A percentile compares a stretch with the other conserved stretches of the same genome.
phyloP scores from a whole-genome alignment of 2,113 vertebrate genomes.

The Tapirus terrestris region DNA sequence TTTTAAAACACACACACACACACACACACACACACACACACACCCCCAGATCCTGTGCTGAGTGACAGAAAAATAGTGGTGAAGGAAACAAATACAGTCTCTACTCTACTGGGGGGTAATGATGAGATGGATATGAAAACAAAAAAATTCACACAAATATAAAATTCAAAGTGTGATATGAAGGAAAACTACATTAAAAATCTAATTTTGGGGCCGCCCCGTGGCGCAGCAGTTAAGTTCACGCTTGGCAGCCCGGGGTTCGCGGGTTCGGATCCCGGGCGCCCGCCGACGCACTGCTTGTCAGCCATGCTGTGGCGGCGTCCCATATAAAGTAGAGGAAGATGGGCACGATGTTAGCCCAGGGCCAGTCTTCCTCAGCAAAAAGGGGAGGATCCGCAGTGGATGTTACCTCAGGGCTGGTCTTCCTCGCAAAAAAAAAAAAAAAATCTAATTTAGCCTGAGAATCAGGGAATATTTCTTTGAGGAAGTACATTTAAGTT shows the following conservation, averaged over 20 bases:
- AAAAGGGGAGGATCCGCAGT: no score
- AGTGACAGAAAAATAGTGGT: background rate
- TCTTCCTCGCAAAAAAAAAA: no score
- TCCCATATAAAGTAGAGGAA: no score
- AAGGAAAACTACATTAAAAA: background rate
- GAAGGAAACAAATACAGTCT: background rate
- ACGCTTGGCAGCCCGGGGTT: no score
- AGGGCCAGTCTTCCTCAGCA: no score
- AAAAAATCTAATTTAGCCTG: background rate
- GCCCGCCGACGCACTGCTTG: no score
- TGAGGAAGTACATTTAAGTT: background rate
- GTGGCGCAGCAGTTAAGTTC: no score
- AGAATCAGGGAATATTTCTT: background rate
- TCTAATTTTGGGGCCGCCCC: no score
- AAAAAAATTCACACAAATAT: conserved; percentile 27
- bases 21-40: background rate
- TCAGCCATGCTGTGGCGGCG: no score
- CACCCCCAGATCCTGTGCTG: background rate
- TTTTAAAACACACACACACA: background rate
- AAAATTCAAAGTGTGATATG: background rate
- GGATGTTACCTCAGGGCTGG: no score
- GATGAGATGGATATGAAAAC: background rate
- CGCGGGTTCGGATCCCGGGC: no score
- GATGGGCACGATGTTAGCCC: no score
- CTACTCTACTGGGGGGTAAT: background rate